Evolutionary conservation across 1,140 invertebrate genomes (phyloP).

Genomic region (Tribolium castaneum): DNA sequence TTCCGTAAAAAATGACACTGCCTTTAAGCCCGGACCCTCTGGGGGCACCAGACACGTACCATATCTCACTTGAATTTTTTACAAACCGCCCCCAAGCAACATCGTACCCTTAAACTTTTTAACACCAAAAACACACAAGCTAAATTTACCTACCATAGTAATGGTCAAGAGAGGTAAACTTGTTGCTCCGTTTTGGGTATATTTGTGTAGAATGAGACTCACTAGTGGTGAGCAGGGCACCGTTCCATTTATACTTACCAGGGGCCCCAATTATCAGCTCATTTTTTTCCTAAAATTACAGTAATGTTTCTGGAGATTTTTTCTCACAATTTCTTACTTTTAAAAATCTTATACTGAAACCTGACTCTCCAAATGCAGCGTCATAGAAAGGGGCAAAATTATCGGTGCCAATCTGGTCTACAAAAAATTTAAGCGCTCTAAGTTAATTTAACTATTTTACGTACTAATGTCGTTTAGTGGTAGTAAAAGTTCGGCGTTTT

Average conservation of each 20-base stretch:
- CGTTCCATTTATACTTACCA: not conserved
- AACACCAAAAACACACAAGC: not conserved
- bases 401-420: not conserved
- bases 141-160: not conserved
- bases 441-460: not conserved
- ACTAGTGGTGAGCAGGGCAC: not conserved
- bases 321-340: slow-evolving; percentile 7
- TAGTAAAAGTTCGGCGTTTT: not conserved
- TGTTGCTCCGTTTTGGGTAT: not conserved
- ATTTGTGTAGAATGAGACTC: not conserved
- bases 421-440: not conserved
- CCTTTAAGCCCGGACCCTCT: slow-evolving; percentile 42
- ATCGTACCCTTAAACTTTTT: slow-evolving; percentile 10
- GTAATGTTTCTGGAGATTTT: not conserved
- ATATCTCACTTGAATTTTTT: not conserved
- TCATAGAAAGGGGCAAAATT: not conserved
- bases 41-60: slow-evolving; percentile 48
- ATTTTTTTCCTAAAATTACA: slow-evolving; percentile 12
- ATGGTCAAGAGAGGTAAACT: not conserved
- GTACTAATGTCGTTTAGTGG: not conserved
- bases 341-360: not conserved
- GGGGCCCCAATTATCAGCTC: not conserved
- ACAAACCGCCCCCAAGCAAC: slow-evolving; percentile 18
- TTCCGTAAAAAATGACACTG: slow-evolving; percentile 34
- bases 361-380: slow-evolving; percentile 27